Evolutionary conservation across 2,888 invertebrate genomes (phyloP).

Genomic region (Andrena bucephala): DNA sequence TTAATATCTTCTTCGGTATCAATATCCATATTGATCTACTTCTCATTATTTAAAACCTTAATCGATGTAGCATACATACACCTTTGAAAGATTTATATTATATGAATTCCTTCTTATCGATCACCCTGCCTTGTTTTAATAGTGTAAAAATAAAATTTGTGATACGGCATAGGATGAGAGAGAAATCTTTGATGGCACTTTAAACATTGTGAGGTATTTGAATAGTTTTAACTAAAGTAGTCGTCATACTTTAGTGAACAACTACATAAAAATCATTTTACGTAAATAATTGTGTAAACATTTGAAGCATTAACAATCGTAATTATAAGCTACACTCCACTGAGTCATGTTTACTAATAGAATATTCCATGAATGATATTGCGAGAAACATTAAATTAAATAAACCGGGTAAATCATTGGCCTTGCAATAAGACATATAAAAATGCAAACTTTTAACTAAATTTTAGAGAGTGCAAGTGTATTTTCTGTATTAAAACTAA

Average conservation of each 20-base stretch:
- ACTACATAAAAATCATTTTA: conserved; percentile 26
- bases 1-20: conserved; percentile 25
- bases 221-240: conserved; percentile 55
- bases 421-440: neutral
- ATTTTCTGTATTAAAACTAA: conserved; percentile 54
- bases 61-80: conserved; percentile 31
- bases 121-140: conserved; percentile 53
- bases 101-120: conserved; percentile 46
- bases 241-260: conserved; percentile 36
- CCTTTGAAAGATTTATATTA: conserved; percentile 34
- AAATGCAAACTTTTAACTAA: conserved; percentile 23
- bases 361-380: conserved; percentile 15
- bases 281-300: conserved; percentile 26
- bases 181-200: conserved; percentile 61
- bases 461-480: neutral
- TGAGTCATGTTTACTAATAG: conserved; percentile 3
- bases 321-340: conserved; percentile 28
- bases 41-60: conserved; percentile 33
- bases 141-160: conserved; percentile 62
- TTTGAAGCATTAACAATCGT: conserved; percentile 33
- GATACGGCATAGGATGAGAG: conserved; percentile 57
- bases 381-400: neutral
- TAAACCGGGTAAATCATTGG: no score
- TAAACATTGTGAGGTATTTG: conserved; percentile 60
- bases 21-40: conserved; percentile 10